phyloP scores from a whole-genome alignment of 2,888 invertebrate species.

The Salpingus planirostris region DNA sequence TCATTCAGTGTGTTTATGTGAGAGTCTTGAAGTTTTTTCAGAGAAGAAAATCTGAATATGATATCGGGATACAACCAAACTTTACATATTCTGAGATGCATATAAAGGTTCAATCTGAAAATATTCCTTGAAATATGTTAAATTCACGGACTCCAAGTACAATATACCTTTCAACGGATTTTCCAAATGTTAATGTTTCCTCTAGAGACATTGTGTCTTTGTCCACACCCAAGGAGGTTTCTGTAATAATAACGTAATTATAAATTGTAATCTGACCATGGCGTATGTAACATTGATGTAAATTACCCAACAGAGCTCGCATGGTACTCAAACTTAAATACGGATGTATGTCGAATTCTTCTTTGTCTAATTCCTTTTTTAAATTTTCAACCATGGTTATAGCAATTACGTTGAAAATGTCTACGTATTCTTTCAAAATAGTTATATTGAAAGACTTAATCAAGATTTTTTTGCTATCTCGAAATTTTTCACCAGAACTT shows the following conservation, averaged over 20 bases:
- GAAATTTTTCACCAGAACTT: conserved; percentile 21
- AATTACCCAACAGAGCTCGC: conserved; percentile 22
- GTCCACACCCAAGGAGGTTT: conserved; percentile 23
- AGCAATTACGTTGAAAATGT: conserved; percentile 20
- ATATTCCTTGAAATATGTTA: not conserved
- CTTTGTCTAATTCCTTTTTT: conserved; percentile 14
- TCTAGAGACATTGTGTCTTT: conserved; percentile 21
- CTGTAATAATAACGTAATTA: too few relatives aligned
- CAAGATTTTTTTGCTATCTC: conserved; percentile 20
- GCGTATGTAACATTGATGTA: too few relatives aligned
- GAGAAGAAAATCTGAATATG: conserved; percentile 18
- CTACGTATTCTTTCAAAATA: conserved; percentile 19
- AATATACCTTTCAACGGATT: conserved; percentile 19
- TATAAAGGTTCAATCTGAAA: conserved; percentile 17
- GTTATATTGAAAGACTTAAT: conserved; percentile 21
- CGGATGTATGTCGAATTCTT: conserved; percentile 20
- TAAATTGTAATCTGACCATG: too few relatives aligned
- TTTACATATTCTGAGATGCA: conserved; percentile 17
- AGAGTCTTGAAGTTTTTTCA: conserved; percentile 20
- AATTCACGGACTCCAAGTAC: not conserved
- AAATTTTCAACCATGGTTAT: conserved; percentile 13
- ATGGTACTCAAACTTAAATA: conserved; percentile 19
- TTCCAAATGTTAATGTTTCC: conserved; percentile 18
- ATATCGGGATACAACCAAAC: conserved; percentile 22
- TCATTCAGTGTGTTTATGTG: conserved; percentile 17